Evolutionary conservation across 1,140 invertebrate species (phyloP), one percentile per base, ranked within the genome.

Genomic region (Brachionus plicatilis): DNA sequence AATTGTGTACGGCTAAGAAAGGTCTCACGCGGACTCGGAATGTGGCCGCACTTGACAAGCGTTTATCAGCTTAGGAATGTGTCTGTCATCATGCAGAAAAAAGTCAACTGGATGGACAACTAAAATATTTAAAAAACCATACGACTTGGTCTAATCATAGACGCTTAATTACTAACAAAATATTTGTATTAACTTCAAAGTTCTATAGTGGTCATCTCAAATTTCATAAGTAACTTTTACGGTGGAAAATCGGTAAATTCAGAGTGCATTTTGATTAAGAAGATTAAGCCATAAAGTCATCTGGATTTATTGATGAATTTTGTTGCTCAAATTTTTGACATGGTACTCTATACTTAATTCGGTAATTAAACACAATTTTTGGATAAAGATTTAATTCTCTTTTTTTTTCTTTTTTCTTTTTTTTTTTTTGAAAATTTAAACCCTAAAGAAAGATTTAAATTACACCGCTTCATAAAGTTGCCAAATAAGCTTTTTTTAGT

Each of bases 101-200:
- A 60, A 60, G 53, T 60, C 53, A 20, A 60, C 66, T 68, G 66
- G 66, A 68, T 68, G 66, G 66, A 68, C 37, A 68, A 68, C 5
- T 41, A 68, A 68, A 68, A 68, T 68, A 68, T 68, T 68, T 68
- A 37, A 68, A 68, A 68, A 68, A 68, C 66, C 66, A 33, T 68
- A 68, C 27, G 66, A 68, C 33, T 68, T 68, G 3, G 12, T 41
- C 33, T 68, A 41, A 68, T 41, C 66, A 68, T 68, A 68, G 66
- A 68, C 66, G 66, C 66, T 68, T 14, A 68, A 68, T 68, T 68
- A 68, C 66, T 68, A 68, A 68, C 5, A 68, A 37, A 68, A 68
- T 68, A 68, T 68, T 68, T 68, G 66, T 33, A 14, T 68, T 33
- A 41, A 68, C 27, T 68, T 68, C 33, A 68, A 68, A 68, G 66